Evolutionary conservation across 2,888 invertebrate species (phyloP).

Genomic region (Caenorhabditis afra): DNA sequence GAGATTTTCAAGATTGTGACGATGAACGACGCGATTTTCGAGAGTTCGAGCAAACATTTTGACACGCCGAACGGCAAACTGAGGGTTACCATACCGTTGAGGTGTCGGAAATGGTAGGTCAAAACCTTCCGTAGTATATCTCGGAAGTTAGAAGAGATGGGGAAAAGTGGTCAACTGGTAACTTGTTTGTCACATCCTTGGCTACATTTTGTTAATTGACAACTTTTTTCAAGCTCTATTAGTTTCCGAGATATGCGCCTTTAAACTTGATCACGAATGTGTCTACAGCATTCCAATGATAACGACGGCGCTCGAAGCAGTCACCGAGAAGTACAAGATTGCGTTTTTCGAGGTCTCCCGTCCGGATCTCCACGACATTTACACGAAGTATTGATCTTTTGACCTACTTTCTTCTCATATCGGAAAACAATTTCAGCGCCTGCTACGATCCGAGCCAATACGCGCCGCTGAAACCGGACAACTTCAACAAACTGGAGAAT

Average conservation of each 20-base stretch:
- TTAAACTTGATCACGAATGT: no score
- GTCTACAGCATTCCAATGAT: conserved; percentile 32
- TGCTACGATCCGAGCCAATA: conserved; percentile 34
- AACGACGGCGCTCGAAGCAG: conserved; percentile 2
- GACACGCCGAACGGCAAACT: conserved; percentile 52
- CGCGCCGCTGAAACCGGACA: conserved; percentile 12
- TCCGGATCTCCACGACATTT: conserved; percentile 44
- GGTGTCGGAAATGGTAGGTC: conserved; percentile 28
- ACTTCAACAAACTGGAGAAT: conserved; percentile 18
- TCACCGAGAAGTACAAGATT: conserved; percentile 6
- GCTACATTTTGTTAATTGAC: no score
- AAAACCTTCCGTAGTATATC: no score
- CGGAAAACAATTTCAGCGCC: no score
- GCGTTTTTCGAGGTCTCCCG: conserved; percentile 31
- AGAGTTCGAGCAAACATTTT: conserved; percentile 2
- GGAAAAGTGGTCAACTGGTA: no score
- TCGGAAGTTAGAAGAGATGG: no score
- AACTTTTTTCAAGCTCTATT: no score
- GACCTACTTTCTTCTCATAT: no score
- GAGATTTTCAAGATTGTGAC: conserved; percentile 26
- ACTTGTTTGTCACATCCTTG: no score
- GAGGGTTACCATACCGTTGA: conserved; percentile 26
- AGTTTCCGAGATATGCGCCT: no score
- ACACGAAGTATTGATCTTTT: conserved; percentile 38
- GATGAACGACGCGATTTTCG: neutral